Evolutionary conservation across 2,113 vertebrate genomes (phyloP).

Genomic region (Caracal caracal): DNA sequence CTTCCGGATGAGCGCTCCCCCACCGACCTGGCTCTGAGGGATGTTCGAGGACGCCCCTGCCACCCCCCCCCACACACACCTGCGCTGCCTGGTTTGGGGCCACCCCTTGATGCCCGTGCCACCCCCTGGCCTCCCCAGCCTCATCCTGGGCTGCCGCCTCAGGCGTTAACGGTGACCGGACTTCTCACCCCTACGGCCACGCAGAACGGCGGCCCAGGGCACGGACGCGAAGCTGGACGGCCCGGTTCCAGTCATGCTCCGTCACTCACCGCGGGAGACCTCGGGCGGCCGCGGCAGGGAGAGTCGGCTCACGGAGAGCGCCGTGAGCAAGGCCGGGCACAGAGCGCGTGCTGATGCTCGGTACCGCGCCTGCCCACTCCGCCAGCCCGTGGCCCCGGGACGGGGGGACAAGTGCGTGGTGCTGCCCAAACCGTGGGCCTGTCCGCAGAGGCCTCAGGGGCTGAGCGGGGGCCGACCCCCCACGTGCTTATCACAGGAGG

Average conservation of each 20-base stretch:
- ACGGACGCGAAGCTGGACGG: accelerated
- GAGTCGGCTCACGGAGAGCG: accelerated
- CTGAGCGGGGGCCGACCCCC: too few relatives aligned
- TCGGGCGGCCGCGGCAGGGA: not conserved
- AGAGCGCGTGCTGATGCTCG: accelerated
- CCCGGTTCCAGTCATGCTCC: not conserved
- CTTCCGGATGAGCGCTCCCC: not conserved
- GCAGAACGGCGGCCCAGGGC: not conserved
- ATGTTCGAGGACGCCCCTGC: not conserved
- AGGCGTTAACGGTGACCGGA: accelerated
- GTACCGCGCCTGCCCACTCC: accelerated
- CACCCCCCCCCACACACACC: too few relatives aligned
- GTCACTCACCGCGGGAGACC: too few relatives aligned
- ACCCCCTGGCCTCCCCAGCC: not conserved
- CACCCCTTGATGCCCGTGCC: accelerated
- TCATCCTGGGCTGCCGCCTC: not conserved
- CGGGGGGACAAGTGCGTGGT: accelerated
- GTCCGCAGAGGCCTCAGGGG: not conserved
- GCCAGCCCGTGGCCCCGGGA: not conserved
- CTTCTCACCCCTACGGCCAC: not conserved
- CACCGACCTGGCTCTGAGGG: not conserved
- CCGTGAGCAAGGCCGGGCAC: accelerated
- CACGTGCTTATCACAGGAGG: not conserved
- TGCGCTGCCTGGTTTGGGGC: not conserved
- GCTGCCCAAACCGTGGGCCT: not conserved